Base-by-base conservation (phyloP, 1,140 invertebrate genomes). In the Spodoptera frugiperda region DNA sequence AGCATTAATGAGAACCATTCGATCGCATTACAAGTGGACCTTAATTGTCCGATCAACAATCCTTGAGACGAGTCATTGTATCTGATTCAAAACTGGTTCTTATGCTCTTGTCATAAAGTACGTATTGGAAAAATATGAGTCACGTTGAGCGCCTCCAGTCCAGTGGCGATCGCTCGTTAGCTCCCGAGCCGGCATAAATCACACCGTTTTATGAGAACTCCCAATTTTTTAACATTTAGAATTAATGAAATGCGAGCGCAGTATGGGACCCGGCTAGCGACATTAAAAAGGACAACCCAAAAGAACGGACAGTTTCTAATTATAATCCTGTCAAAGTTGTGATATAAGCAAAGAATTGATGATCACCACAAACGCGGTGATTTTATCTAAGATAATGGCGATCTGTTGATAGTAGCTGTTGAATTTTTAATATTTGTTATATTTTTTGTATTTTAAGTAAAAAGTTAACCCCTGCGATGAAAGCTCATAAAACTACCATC, bases 241-340 rank as follows among this genome's bases (percentile, higher is more conserved):
- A 77, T 88, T 93, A 94, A 94, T 93, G 92, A 94, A 93, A 93
- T 92, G 89, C 91, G 91, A 90, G 89, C 91, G 87, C 92, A 94
- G 92, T 94, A 93, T 93, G 92, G 88, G 91, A 92, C 86, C 88
- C 86, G 86, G 74, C 91, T 89, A 91, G 92, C 88, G 92, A 94
- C 92, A 93, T 93, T 92, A 92, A 92, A 93, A 91, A 92, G 88
- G 88, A 93, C 90, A 91, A 88, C 88, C 89, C 86, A 88, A 88
- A 90, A 90, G 87, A 84, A 89, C 88, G 86, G 91, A 93, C 91
- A 92, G 88, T 92, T 93, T 93, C 91, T 93, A 93, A 93, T 93
- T 93, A 93, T 93, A 93, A 93, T 91, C 89, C 92, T 93, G 92
- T 93, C 92, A 93, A 93, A 93, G 89, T 87, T 86, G 78, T 87